Evolutionary conservation across 2,797 vertebrate species (phyloP).

Genomic region (Chloroceryle inda): DNA sequence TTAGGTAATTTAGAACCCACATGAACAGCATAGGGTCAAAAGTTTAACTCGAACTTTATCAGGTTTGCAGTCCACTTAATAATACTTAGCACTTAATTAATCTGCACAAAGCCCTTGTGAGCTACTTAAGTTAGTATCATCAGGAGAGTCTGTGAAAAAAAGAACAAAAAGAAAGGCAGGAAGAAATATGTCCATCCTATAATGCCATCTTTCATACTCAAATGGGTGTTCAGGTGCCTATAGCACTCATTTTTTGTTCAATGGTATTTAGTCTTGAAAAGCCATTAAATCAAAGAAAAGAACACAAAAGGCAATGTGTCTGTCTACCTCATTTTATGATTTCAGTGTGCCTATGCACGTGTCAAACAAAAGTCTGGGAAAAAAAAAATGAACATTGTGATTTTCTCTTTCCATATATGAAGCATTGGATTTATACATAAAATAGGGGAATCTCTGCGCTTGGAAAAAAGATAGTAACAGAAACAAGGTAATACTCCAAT

Average conservation of each 20-base stretch:
- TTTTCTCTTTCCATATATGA: not conserved
- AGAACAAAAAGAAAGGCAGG: not conserved
- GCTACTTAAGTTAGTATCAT: slow-evolving; percentile 40
- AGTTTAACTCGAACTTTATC: slow-evolving; percentile 68
- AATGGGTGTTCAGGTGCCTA: not conserved
- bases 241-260: not conserved
- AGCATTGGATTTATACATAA: not conserved
- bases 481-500: not conserved
- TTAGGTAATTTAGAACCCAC: slow-evolving; percentile 63
- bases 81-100: slow-evolving; percentile 73
- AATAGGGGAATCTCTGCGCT: not conserved
- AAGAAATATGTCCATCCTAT: slow-evolving; percentile 14
- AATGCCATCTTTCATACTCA: not conserved
- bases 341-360: rapidly evolving
- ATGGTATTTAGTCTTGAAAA: not conserved
- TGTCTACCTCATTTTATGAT: not conserved
- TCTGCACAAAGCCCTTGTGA: slow-evolving; percentile 53
- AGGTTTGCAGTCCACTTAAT: slow-evolving; percentile 50
- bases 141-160: slow-evolving; percentile 20
- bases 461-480: not conserved
- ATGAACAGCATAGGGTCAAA: slow-evolving; percentile 58
- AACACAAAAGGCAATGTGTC: not conserved
- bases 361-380: not conserved
- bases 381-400: not conserved
- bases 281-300: not conserved